Conservation (phyloP, 2,797 vertebrate genomes). For the Clarias pachynema region DNA sequence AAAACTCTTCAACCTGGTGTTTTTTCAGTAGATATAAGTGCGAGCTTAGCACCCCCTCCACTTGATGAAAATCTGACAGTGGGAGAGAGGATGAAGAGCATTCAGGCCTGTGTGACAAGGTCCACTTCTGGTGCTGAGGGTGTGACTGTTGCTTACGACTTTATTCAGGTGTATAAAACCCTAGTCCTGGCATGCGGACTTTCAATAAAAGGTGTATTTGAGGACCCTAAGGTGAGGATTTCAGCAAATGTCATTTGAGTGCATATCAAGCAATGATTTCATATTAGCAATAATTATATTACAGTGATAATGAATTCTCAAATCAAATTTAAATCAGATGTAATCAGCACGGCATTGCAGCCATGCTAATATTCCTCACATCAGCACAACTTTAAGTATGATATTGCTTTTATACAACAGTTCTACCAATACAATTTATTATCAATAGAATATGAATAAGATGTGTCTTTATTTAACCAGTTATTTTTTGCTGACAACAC, state of each 20-base stretch:
- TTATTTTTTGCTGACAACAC: too few species aligned
- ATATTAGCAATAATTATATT: background rate
- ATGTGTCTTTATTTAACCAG: too few species aligned
- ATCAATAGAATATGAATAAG: too few species aligned
- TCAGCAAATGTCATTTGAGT: background rate
- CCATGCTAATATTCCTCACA: too few species aligned
- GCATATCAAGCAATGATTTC: background rate
- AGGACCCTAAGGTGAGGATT: conserved; percentile 89
- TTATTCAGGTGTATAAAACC: conserved; percentile 89
- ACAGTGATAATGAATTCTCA: background rate
- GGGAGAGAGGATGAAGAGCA: conserved; percentile 77
- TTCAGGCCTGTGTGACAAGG: conserved; percentile 77
- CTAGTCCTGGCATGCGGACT: conserved; percentile 86
- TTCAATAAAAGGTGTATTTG: conserved; percentile 83
- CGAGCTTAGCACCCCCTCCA: conserved; percentile 88
- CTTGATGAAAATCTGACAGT: conserved; percentile 83
- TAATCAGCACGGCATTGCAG: too few species aligned
- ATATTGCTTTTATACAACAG: too few species aligned
- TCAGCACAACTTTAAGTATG: too few species aligned
- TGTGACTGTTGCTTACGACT: conserved; percentile 80
- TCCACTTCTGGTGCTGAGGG: conserved; percentile 47
- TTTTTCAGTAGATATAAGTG: conserved; percentile 76
- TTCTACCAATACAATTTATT: too few species aligned
- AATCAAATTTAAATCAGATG: background rate
- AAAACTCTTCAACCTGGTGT: conserved; percentile 11